phyloP scores from a whole-genome alignment of 2,888 invertebrate species.

The Orthonevra nobilis region DNA sequence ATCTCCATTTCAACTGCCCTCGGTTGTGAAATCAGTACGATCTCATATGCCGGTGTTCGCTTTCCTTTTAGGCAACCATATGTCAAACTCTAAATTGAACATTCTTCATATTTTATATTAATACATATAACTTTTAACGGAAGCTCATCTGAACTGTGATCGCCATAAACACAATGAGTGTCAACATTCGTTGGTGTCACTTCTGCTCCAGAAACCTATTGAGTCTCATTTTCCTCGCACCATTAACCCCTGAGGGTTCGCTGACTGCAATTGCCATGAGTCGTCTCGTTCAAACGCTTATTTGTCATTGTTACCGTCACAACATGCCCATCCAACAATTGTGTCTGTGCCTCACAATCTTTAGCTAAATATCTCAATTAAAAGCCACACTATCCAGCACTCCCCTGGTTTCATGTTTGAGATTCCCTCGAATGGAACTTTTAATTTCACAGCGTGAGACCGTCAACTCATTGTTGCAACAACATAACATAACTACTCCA shows the following conservation, averaged over 20 bases:
- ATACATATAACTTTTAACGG: too few relatives aligned
- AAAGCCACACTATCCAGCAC: conserved; percentile 38
- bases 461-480: conserved; percentile 26
- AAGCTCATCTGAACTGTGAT: too few relatives aligned
- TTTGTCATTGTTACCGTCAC: conserved; percentile 41
- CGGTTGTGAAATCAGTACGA: too few relatives aligned
- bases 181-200: too few relatives aligned
- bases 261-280: conserved; percentile 23
- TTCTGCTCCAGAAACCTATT: not conserved
- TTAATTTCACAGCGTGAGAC: conserved; percentile 58
- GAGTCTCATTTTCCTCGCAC: conserved; percentile 15
- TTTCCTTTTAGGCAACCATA: too few relatives aligned
- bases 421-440: conserved; percentile 45
- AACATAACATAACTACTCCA: conserved; percentile 30
- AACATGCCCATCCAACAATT: conserved; percentile 7
- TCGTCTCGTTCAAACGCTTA: conserved; percentile 28
- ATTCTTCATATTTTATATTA: too few relatives aligned
- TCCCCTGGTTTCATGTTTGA: conserved; percentile 2
- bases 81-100: too few relatives aligned
- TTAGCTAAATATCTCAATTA: conserved; percentile 56
- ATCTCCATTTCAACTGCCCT: too few relatives aligned
- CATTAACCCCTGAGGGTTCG: conserved; percentile 17
- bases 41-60: too few relatives aligned
- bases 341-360: conserved; percentile 8
- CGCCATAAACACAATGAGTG: too few relatives aligned